Evolutionary conservation across 2,888 invertebrate genomes (phyloP).

Genomic region (Leptinotarsa juncta): DNA sequence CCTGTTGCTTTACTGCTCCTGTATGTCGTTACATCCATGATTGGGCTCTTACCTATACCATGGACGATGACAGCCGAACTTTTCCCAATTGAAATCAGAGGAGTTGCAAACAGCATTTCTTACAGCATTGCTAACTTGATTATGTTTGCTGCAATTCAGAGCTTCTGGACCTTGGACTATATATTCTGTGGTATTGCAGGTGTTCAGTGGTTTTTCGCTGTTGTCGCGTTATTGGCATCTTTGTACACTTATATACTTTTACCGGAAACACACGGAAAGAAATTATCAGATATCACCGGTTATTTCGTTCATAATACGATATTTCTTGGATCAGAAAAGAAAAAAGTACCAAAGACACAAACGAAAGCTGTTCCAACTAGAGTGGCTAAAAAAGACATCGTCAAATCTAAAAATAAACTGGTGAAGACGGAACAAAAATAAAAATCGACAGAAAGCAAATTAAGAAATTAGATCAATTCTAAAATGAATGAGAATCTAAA

Average conservation of each 20-base stretch:
- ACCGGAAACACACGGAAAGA: slow-evolving; percentile 69
- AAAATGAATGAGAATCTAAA: too few species aligned
- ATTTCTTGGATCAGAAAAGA: slow-evolving; percentile 50
- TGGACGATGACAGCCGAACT: slow-evolving; percentile 77
- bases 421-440: too few species aligned
- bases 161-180: slow-evolving; percentile 62
- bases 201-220: slow-evolving; percentile 70
- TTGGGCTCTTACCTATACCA: slow-evolving; percentile 72
- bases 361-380: slow-evolving; percentile 33
- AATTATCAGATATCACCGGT: slow-evolving; percentile 67
- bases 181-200: slow-evolving; percentile 66
- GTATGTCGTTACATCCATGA: slow-evolving; percentile 72
- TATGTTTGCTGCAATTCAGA: slow-evolving; percentile 71
- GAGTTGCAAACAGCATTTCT: slow-evolving; percentile 71
- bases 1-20: slow-evolving; percentile 69
- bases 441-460: too few species aligned
- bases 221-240: slow-evolving; percentile 63
- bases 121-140: slow-evolving; percentile 71
- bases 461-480: too few species aligned
- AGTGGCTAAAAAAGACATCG: slow-evolving; percentile 49
- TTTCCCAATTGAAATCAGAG: slow-evolving; percentile 72
- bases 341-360: slow-evolving; percentile 17
- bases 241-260: slow-evolving; percentile 66
- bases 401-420: slow-evolving; percentile 42
- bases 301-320: slow-evolving; percentile 65